Percentiles rank a stretch among this genome's conserved stretches.
Evolutionary conservation across 2,797 vertebrate genomes (phyloP).

Genomic region (Muscicapa comitata): DNA sequence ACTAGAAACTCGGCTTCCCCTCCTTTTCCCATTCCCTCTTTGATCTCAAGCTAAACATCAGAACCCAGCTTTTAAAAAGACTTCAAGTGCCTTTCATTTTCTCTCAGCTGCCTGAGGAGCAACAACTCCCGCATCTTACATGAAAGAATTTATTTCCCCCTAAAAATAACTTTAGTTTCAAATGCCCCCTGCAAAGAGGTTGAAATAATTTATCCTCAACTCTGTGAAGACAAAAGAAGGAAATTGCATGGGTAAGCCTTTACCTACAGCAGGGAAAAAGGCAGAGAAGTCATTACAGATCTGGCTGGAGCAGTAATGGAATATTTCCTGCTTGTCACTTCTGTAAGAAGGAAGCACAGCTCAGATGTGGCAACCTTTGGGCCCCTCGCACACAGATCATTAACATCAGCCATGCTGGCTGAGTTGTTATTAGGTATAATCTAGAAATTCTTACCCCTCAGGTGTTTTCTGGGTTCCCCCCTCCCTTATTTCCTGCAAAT

Average conservation of each 20-base stretch:
- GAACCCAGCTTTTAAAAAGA: slow-evolving; percentile 74
- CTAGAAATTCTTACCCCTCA: background rate
- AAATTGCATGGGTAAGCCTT: slow-evolving; percentile 72
- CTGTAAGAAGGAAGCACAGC: background rate
- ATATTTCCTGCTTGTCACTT: slow-evolving; percentile 30
- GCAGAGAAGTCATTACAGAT: background rate
- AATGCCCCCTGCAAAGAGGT: slow-evolving; percentile 70
- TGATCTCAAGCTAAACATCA: slow-evolving; percentile 77
- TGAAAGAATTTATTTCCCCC: slow-evolving; percentile 69
- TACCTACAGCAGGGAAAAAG: slow-evolving; percentile 54
- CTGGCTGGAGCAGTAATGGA: background rate
- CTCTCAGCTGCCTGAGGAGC: slow-evolving; percentile 68
- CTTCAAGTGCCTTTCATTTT: slow-evolving; percentile 75
- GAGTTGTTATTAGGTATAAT: background rate
- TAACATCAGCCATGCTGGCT: background rate
- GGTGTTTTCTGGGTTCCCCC: background rate
- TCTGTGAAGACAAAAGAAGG: slow-evolving; percentile 73
- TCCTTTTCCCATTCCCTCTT: slow-evolving; percentile 59
- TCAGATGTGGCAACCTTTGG: background rate
- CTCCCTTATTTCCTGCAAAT: background rate
- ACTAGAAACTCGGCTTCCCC: slow-evolving; percentile 31
- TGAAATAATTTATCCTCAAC: slow-evolving; percentile 73
- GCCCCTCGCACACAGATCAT: background rate
- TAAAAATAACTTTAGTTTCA: slow-evolving; percentile 75
- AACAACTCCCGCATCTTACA: slow-evolving; percentile 65